phyloP scores from a whole-genome alignment of 2,888 invertebrate species.

The Limnephilus marmoratus region DNA sequence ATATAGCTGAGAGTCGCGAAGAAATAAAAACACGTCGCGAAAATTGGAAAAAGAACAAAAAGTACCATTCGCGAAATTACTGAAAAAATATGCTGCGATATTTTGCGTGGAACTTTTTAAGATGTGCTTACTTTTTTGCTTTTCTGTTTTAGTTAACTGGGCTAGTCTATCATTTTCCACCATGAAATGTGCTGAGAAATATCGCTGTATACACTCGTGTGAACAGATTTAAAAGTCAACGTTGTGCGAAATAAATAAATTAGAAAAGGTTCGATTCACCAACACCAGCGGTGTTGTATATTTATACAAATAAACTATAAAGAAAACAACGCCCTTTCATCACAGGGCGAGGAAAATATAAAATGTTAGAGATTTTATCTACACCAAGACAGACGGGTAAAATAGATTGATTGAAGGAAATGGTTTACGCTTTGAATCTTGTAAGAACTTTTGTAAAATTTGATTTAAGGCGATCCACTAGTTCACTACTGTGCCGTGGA shows the following conservation, averaged over 20 bases:
- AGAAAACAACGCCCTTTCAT: background rate
- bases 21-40: background rate
- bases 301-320: background rate
- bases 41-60: conserved; percentile 3
- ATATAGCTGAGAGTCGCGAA: background rate
- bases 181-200: background rate
- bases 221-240: background rate
- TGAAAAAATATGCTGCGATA: background rate
- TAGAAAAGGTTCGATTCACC: background rate
- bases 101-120: background rate
- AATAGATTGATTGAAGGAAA: background rate
- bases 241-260: background rate
- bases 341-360: background rate
- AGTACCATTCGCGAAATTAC: background rate
- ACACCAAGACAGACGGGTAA: background rate
- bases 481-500: too few species aligned
- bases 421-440: background rate
- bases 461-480: too few species aligned
- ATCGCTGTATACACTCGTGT: background rate
- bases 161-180: conserved; percentile 9
- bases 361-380: background rate
- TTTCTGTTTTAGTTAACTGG: background rate
- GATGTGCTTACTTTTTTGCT: background rate
- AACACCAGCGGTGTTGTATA: background rate
- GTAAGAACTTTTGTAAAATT: background rate